Evolutionary conservation across 2,113 vertebrate genomes (phyloP), one percentile per base, ranked within the genome.

Genomic region (Morone chrysops): DNA sequence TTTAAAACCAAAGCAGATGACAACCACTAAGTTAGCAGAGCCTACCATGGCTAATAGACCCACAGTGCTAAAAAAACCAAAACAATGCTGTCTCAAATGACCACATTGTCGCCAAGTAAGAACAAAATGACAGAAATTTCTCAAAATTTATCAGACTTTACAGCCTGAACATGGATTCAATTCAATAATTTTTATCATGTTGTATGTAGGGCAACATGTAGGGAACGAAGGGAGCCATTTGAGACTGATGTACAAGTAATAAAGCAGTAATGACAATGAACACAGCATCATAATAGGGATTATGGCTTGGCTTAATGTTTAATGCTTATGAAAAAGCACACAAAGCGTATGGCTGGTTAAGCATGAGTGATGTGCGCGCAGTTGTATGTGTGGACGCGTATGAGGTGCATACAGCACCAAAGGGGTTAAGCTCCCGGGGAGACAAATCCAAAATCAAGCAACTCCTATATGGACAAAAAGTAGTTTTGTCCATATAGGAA

Each of bases 261-360:
- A 72, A 86, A 92, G 88, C 83, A 71, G 70, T 81, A 77, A 89
- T 88, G 90, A 84, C 70, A 75, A 77, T 74, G 81, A 89, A 87
- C 53, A 22, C 59, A 75, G 72, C 61, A 16, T 84, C 20, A 10
- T 20, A 78, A 75, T n/a, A 56, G 40, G 69, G 78, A 77, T 82
- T 82, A 90, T 74, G 80, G 81, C 65, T 74, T 75, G 68, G 77
- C 36, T 77, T 90, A 20, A 79, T 75, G 87, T 88, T 89, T 75
- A 89, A 91, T 78, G 85, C 70, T 80, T 41, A 77, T 81, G 82
- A 74, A 56, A 70, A 89, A 87, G 84, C 86, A 74, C 77, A 92
- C 67, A 80, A 85, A 92, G 92, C 89, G 60, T 59, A 89, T 88
- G 85, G 76, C 81, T 83, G 83, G 87, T 91, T 94, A 91, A 81